Evolutionary conservation across 2,797 vertebrate genomes (phyloP).

Genomic region (Prunella strophiata): DNA sequence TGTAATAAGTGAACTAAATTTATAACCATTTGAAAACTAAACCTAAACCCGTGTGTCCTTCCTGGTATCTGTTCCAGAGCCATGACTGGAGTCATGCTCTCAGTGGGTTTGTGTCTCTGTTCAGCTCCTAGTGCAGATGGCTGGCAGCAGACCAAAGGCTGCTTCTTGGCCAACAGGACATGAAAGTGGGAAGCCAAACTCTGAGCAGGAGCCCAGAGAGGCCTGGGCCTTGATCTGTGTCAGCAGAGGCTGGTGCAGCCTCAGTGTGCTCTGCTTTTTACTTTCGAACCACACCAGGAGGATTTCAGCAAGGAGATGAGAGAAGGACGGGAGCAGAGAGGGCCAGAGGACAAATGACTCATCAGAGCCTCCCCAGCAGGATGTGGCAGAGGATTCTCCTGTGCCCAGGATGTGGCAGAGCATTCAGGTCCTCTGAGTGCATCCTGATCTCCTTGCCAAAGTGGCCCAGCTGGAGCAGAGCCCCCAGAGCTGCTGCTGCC

Average conservation of each 20-base stretch:
- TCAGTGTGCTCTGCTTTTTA: not conserved
- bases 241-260: not conserved
- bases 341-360: not conserved
- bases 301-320: not conserved
- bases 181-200: not conserved
- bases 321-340: not conserved
- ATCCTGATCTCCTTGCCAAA: rapidly evolving
- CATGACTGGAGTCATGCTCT: not conserved
- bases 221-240: not conserved
- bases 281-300: not conserved
- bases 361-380: not conserved
- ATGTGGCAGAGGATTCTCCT: not conserved
- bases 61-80: not conserved
- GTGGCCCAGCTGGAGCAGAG: not conserved
- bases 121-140: conserved; percentile 16
- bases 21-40: not conserved
- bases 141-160: not conserved
- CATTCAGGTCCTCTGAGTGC: not conserved
- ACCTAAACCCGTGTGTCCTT: not conserved
- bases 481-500: not conserved
- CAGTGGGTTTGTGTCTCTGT: not conserved
- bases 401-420: not conserved
- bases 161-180: not conserved
- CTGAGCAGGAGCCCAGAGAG: not conserved
- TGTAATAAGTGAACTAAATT: not conserved